These are phyloP conservation scores for Hiodon tergisus DNA, from an alignment of 2,113 vertebrate species.

Conservation along the genomic window DNA sequence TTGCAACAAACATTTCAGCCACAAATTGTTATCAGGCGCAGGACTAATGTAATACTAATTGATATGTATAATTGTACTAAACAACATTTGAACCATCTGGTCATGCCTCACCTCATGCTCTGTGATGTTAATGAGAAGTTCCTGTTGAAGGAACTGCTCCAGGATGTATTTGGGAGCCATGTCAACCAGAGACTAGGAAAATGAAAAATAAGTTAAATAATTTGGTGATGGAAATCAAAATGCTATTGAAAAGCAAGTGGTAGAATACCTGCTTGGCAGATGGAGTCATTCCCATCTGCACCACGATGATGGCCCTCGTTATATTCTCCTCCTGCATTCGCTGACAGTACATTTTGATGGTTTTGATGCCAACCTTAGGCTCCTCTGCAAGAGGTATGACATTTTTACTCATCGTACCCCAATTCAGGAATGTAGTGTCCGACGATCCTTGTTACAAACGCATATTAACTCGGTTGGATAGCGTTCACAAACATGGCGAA, in stretches of 20 bases:
- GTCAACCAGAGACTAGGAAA: slow-evolving; percentile 82
- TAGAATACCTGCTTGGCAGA: slow-evolving; percentile 86
- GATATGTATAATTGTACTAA: too few relatives aligned
- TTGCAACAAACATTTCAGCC: too few relatives aligned
- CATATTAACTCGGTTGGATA: too few relatives aligned
- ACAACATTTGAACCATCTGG: too few relatives aligned
- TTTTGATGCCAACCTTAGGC: slow-evolving; percentile 95
- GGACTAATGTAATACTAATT: too few relatives aligned
- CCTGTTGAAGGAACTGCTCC: slow-evolving; percentile 95
- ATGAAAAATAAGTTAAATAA: background rate
- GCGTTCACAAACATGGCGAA: too few relatives aligned
- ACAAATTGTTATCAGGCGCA: too few relatives aligned
- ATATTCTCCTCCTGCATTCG: slow-evolving; percentile 99
- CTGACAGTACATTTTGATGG: slow-evolving; percentile 98
- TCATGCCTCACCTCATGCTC: slow-evolving; percentile 81
- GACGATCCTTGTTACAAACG: background rate
- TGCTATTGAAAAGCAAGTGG: too few relatives aligned
- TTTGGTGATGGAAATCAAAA: too few relatives aligned
- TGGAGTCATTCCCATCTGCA: slow-evolving; percentile 97
- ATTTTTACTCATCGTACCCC: too few relatives aligned
- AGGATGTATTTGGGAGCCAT: slow-evolving; percentile 98
- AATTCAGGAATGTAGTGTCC: too few relatives aligned
- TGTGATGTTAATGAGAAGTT: slow-evolving; percentile 95
- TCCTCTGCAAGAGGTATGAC: slow-evolving; percentile 80
- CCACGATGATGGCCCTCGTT: slow-evolving; percentile 88